Evolutionary conservation across 2,113 vertebrate species (phyloP).

Genomic region (Amblyornis subalaris): DNA sequence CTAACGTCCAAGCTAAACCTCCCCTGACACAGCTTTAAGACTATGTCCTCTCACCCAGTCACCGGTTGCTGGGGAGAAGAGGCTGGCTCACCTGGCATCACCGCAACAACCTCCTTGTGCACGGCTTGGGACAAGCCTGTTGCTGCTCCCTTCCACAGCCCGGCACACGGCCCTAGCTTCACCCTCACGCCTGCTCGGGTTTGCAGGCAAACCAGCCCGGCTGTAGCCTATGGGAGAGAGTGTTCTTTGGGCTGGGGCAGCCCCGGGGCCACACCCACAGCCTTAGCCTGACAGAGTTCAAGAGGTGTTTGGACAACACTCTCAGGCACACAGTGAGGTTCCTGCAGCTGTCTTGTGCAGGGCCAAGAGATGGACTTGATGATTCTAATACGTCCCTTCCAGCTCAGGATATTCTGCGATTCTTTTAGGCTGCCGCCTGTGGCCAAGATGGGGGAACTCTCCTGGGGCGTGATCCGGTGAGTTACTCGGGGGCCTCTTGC

Average conservation of each 20-base stretch:
- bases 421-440: neutral
- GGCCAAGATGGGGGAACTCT: neutral
- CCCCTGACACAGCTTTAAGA: neutral
- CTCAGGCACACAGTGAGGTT: neutral
- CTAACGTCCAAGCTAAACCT: neutral
- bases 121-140: accelerated
- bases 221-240: neutral
- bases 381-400: neutral
- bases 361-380: neutral
- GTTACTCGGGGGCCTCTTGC: neutral
- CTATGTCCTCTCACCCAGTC: too few relatives aligned
- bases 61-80: neutral
- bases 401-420: neutral
- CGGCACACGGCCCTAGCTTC: accelerated
- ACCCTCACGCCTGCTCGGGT: accelerated
- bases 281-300: neutral
- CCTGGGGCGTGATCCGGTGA: accelerated
- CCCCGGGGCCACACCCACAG: accelerated
- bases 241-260: neutral
- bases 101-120: too few relatives aligned
- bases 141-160: accelerated
- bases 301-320: neutral
- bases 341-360: neutral
- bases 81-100: neutral
- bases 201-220: accelerated